Conservation (phyloP, 2,113 vertebrate genomes). For the Empidonax traillii region DNA sequence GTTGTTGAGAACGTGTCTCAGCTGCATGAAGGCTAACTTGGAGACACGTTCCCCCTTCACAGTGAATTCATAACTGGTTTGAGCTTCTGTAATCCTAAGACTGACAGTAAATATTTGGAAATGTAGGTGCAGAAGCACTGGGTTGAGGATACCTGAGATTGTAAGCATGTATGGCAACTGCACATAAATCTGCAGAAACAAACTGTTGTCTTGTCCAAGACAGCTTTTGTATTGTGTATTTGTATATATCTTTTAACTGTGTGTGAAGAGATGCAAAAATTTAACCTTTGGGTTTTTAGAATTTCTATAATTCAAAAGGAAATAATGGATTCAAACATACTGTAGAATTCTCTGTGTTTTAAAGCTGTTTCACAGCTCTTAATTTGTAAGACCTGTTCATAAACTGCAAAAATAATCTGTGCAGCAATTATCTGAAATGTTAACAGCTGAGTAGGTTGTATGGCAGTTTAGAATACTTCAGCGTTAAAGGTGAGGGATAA, state of each 20-base stretch:
- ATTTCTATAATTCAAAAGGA: neutral
- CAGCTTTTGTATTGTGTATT: neutral
- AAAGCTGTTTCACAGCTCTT: neutral
- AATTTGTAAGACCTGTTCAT: conserved; percentile 21
- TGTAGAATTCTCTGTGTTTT: neutral
- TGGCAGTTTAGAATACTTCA: conserved; percentile 11
- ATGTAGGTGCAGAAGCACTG: neutral
- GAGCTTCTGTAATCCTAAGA: neutral
- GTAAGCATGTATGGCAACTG: neutral
- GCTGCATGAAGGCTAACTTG: neutral
- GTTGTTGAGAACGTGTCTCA: neutral
- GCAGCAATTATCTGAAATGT: conserved; percentile 41
- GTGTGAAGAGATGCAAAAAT: neutral
- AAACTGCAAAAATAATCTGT: conserved; percentile 12
- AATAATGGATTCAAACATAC: neutral
- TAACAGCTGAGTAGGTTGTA: conserved; percentile 40
- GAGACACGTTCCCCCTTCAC: neutral
- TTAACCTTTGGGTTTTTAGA: neutral
- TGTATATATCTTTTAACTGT: neutral
- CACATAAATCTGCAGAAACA: neutral
- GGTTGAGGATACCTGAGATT: neutral
- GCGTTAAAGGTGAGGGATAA: neutral
- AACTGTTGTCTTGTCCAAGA: neutral
- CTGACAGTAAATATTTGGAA: neutral
- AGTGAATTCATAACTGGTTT: neutral